A percentile compares a stretch with the other conserved stretches of the same genome.
Evolutionary conservation across 1,140 invertebrate genomes (phyloP).

Genomic region (Hylaeus volcanicus): DNA sequence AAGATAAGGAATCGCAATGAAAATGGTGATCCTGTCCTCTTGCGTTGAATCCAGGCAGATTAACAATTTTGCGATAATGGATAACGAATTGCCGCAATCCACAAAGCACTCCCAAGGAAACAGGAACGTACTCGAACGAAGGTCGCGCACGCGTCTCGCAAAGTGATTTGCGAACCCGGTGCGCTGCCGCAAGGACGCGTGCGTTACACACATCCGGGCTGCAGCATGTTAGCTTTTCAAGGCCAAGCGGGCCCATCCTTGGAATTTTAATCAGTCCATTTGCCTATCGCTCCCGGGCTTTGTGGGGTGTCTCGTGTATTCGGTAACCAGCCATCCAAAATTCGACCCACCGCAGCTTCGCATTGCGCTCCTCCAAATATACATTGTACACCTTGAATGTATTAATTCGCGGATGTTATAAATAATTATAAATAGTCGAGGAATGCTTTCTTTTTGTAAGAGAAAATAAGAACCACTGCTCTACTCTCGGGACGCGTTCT

Average conservation of each 20-base stretch:
- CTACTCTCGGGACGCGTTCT: too few relatives aligned
- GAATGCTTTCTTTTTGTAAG: too few relatives aligned
- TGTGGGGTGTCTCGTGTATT: not conserved
- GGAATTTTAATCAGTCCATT: slow-evolving; percentile 46
- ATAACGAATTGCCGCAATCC: not conserved
- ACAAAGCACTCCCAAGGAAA: not conserved
- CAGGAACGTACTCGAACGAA: not conserved
- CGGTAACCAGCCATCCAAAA: not conserved
- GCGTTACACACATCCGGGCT: slow-evolving; percentile 44
- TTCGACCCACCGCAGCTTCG: not conserved
- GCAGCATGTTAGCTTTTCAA: slow-evolving; percentile 39
- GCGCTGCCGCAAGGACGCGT: slow-evolving; percentile 23
- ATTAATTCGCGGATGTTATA: too few relatives aligned
- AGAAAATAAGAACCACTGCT: too few relatives aligned
- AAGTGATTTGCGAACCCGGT: slow-evolving; percentile 40
- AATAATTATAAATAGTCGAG: too few relatives aligned
- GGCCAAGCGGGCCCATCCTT: slow-evolving; percentile 39
- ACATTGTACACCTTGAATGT: too few relatives aligned
- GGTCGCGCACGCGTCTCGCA: slow-evolving; percentile 31
- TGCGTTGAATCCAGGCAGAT: too few relatives aligned
- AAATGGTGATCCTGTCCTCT: too few relatives aligned
- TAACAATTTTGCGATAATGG: too few relatives aligned
- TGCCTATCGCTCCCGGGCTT: slow-evolving; percentile 19
- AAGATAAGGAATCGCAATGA: too few relatives aligned
- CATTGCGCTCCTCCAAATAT: too few relatives aligned